Evolutionary conservation across 2,113 vertebrate genomes (phyloP).

Genomic region (Cyanistes caeruleus): DNA sequence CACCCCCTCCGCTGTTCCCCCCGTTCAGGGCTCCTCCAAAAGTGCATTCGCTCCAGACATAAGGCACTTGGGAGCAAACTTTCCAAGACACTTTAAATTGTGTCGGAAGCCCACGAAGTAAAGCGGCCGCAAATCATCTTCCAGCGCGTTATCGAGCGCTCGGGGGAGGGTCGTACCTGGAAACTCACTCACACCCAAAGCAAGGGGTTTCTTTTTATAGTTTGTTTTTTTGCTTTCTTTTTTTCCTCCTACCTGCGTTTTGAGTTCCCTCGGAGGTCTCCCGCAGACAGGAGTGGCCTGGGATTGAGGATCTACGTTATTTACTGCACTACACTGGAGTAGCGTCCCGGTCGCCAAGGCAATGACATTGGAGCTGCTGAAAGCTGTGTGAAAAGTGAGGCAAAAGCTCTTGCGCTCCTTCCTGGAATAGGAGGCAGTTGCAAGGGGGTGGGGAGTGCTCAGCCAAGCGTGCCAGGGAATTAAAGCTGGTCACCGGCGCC

Average conservation of each 20-base stretch:
- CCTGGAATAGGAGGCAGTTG: conserved; percentile 51
- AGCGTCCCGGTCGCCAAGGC: conserved; percentile 84
- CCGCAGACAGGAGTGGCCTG: conserved; percentile 40
- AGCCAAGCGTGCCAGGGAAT: conserved; percentile 24
- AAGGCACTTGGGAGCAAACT: background rate
- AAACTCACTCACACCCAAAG: background rate
- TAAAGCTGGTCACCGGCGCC: background rate
- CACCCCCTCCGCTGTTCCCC: background rate
- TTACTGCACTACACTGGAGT: conserved; percentile 50
- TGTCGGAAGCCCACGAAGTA: background rate
- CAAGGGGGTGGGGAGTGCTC: conserved; percentile 59
- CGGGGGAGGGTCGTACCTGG: background rate
- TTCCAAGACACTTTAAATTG: rapidly evolving
- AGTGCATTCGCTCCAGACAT: background rate
- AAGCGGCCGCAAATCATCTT: background rate
- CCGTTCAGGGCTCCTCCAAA: background rate
- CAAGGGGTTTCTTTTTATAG: background rate
- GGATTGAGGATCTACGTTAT: conserved; percentile 60
- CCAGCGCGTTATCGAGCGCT: background rate
- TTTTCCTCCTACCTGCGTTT: conserved; percentile 13
- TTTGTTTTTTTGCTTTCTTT: background rate
- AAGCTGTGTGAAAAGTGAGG: conserved; percentile 66
- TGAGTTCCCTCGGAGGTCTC: conserved; percentile 59
- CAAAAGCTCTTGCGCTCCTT: conserved; percentile 60
- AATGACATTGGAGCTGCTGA: conserved; percentile 77